These are phyloP conservation scores for Sapayoa aenigma DNA, from an alignment of 2,113 vertebrate genomes.

Conservation along the genomic window DNA sequence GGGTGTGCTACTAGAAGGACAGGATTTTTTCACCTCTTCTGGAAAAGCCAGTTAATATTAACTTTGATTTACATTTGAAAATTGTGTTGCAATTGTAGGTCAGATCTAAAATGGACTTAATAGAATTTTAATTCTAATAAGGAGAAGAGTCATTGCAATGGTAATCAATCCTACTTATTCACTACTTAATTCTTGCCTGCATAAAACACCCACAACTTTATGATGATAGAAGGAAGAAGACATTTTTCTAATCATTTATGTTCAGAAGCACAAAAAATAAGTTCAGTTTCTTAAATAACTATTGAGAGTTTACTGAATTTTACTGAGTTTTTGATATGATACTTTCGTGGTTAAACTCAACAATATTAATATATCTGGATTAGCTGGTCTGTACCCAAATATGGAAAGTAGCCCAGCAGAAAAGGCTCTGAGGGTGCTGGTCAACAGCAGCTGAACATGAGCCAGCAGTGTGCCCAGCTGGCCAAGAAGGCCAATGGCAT, in stretches of 20 bases:
- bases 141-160: background rate
- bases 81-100: background rate
- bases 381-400: background rate
- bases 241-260: background rate
- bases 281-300: background rate
- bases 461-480: background rate
- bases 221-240: background rate
- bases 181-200: background rate
- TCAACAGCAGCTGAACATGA: background rate
- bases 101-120: background rate
- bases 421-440: background rate
- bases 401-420: accelerated
- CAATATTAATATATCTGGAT: background rate
- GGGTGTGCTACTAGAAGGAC: background rate
- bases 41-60: background rate
- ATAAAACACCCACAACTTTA: background rate
- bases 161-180: background rate
- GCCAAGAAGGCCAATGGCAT: background rate
- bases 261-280: background rate
- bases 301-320: background rate
- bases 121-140: background rate
- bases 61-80: background rate
- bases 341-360: background rate
- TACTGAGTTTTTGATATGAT: background rate
- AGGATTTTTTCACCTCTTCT: background rate